Conservation (phyloP, 2,888 invertebrate genomes). For the Apodemia zela region DNA sequence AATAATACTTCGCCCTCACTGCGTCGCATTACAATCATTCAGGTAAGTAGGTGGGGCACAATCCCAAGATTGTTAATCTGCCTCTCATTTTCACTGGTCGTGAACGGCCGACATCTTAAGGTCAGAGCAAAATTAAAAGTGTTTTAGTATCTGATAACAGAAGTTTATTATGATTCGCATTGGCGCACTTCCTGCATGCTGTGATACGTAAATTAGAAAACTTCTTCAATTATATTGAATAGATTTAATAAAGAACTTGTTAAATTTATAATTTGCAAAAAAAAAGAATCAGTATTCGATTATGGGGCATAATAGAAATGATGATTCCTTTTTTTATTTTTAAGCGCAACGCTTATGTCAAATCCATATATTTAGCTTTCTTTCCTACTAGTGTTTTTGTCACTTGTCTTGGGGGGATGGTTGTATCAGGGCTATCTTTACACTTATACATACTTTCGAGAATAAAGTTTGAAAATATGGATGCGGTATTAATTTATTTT, state of each 20-base stretch:
- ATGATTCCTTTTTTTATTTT: too few species aligned
- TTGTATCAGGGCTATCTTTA: too few species aligned
- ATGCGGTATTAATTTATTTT: too few species aligned
- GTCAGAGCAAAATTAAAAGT: constrained; percentile 76
- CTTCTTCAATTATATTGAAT: constrained; percentile 12
- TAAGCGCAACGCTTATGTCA: too few species aligned
- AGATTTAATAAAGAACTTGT: background rate
- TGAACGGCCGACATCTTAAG: constrained; percentile 71
- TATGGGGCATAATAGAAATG: too few species aligned
- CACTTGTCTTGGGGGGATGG: too few species aligned
- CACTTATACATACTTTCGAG: too few species aligned
- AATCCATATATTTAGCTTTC: too few species aligned
- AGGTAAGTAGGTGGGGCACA: constrained; percentile 19
- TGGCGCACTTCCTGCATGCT: constrained; percentile 52
- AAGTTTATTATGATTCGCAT: constrained; percentile 58
- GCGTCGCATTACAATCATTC: constrained; percentile 16
- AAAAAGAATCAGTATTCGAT: too few species aligned
- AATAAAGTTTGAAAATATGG: too few species aligned
- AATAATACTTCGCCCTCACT: constrained; percentile 4
- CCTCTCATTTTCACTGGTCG: constrained; percentile 72
- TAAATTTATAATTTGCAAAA: too few species aligned
- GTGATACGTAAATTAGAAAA: constrained; percentile 15
- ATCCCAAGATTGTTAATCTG: constrained; percentile 63
- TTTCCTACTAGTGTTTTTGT: too few species aligned
- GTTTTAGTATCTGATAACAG: constrained; percentile 74